phyloP scores from a whole-genome alignment of 2,888 invertebrate species.

The Azorinus chamasolen region DNA sequence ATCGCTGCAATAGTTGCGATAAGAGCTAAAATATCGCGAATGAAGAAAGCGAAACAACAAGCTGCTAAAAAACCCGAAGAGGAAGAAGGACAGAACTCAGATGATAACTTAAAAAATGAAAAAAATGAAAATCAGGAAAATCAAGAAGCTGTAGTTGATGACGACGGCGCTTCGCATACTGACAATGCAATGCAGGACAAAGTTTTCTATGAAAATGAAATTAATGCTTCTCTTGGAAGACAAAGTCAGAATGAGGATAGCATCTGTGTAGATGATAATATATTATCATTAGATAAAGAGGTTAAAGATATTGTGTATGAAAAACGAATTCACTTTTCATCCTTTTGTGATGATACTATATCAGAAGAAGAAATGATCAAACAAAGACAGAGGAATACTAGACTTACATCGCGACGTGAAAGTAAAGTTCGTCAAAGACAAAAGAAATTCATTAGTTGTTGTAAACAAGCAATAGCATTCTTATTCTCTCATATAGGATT shows the following conservation, averaged over 20 bases:
- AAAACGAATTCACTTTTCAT: constrained; percentile 73
- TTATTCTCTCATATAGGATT: constrained; percentile 99
- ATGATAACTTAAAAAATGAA: neutral
- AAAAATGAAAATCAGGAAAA: constrained; percentile 22
- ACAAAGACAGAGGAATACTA: constrained; percentile 58
- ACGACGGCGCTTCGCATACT: neutral
- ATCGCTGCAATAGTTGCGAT: constrained; percentile 61
- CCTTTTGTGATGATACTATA: constrained; percentile 66
- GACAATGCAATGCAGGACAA: constrained; percentile 56
- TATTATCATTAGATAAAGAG: constrained; percentile 61
- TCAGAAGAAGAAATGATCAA: constrained; percentile 74
- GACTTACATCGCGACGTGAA: constrained; percentile 74
- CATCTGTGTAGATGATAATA: neutral
- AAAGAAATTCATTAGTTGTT: constrained; percentile 83
- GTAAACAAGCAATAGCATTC: constrained; percentile 93
- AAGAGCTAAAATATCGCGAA: constrained; percentile 49
- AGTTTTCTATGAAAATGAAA: constrained; percentile 77
- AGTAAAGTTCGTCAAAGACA: constrained; percentile 79
- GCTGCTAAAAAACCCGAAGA: constrained; percentile 14
- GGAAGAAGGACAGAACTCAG: constrained; percentile 21
- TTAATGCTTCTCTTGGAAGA: constrained; percentile 71
- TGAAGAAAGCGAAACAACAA: constrained; percentile 54
- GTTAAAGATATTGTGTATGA: constrained; percentile 65
- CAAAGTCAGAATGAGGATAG: neutral
- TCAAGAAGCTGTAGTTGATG: neutral